Percentiles rank a stretch among this genome's conserved stretches.
These are phyloP conservation scores for Meriones unguiculatus DNA, from an alignment of 2,113 vertebrate genomes.

Conservation along the genomic window DNA sequence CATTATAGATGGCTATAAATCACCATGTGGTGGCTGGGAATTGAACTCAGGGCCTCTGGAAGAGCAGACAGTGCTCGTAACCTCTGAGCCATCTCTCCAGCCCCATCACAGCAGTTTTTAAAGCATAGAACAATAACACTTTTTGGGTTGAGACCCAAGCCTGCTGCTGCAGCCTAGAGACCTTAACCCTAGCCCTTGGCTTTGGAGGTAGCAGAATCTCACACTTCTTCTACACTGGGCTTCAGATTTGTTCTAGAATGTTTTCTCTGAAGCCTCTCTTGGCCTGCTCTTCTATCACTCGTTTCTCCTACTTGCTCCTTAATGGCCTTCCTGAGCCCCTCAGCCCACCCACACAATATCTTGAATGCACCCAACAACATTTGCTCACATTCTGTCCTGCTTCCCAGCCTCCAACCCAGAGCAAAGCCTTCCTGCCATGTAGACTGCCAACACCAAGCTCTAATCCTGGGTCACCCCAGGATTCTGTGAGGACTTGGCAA, in stretches of 20 bases:
- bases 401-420: neutral
- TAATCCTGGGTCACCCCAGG: neutral
- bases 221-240: accelerated
- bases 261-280: neutral
- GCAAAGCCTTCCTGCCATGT: accelerated
- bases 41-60: no score
- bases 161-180: no score
- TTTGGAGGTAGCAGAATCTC: no score
- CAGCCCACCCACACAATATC: neutral
- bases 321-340: neutral
- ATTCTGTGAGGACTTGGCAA: accelerated
- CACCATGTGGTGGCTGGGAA: no score
- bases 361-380: neutral
- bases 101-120: neutral
- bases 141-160: neutral
- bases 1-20: no score
- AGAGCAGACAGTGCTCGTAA: no score
- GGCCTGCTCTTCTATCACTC: neutral
- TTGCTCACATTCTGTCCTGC: accelerated
- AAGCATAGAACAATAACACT: neutral
- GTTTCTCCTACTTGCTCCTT: neutral
- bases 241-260: neutral
- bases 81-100: no score
- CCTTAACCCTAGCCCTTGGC: neutral
- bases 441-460: neutral